Conservation (phyloP, 2,888 invertebrate species). For the Polydrusus cervinus region DNA sequence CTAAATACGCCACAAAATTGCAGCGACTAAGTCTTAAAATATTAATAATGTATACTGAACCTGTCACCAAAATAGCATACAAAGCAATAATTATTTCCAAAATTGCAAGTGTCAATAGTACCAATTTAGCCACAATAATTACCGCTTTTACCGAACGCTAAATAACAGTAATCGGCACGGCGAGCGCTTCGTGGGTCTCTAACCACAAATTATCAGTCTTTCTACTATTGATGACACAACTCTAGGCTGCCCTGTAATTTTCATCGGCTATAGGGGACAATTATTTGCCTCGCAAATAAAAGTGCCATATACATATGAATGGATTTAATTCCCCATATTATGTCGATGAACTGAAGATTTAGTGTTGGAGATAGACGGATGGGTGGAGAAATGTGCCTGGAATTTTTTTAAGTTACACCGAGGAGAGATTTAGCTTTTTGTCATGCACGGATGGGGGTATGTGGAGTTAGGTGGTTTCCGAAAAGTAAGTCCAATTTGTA, state of each 20-base stretch:
- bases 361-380: conserved; percentile 35
- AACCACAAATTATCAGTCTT: conserved; percentile 45
- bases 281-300: conserved; percentile 39
- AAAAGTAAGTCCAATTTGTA: no score
- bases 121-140: conserved; percentile 36
- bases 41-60: background rate
- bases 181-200: conserved; percentile 13
- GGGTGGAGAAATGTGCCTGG: conserved; percentile 34
- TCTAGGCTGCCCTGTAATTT: conserved; percentile 44
- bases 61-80: conserved; percentile 17
- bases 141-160: conserved; percentile 37
- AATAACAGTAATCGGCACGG: conserved; percentile 33
- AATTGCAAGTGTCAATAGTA: conserved; percentile 41
- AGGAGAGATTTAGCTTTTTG: no score
- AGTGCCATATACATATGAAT: conserved; percentile 15
- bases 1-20: no score
- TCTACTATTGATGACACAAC: conserved; percentile 50
- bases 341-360: conserved; percentile 32
- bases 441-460: no score
- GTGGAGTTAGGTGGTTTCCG: no score
- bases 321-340: conserved; percentile 39
- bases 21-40: no score
- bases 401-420: conserved; percentile 9
- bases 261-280: conserved; percentile 42
- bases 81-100: conserved; percentile 32